phyloP scores from a whole-genome alignment of 2,113 vertebrate genomes.

The Sminthopsis crassicaudata region DNA sequence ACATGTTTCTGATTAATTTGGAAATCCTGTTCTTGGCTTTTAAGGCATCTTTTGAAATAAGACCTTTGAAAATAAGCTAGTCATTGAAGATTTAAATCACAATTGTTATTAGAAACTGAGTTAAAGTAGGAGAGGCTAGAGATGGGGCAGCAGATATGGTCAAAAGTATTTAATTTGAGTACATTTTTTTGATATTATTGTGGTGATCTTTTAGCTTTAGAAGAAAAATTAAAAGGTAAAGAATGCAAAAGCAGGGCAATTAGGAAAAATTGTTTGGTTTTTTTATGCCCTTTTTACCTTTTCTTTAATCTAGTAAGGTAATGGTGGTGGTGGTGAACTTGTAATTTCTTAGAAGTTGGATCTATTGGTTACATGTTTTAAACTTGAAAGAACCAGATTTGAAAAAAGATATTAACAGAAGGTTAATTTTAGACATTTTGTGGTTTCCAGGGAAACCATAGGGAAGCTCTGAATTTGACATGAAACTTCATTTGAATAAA shows the following conservation, averaged over 20 bases:
- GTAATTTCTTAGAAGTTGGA: background rate
- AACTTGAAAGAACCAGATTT: background rate
- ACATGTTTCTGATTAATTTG: background rate
- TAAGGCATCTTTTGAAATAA: background rate
- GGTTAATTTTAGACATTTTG: background rate
- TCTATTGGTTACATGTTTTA: background rate
- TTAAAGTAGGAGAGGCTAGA: background rate
- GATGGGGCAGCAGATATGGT: background rate
- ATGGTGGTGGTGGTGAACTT: background rate
- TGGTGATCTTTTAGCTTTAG: background rate
- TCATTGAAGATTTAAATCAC: background rate
- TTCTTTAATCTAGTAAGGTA: background rate
- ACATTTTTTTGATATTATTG: background rate
- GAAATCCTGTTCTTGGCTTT: background rate
- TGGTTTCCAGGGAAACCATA: background rate
- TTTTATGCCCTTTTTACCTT: background rate
- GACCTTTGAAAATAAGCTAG: background rate
- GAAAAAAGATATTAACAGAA: background rate
- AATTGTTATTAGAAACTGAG: background rate
- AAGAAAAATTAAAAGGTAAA: background rate
- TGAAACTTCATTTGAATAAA: background rate
- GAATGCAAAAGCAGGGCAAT: background rate
- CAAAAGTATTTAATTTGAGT: background rate
- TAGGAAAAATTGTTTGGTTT: background rate
- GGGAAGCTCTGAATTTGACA: background rate